Evolutionary conservation across 2,113 vertebrate genomes (phyloP), one percentile per base, ranked within the genome.

Genomic region (Semnornis frantzii): DNA sequence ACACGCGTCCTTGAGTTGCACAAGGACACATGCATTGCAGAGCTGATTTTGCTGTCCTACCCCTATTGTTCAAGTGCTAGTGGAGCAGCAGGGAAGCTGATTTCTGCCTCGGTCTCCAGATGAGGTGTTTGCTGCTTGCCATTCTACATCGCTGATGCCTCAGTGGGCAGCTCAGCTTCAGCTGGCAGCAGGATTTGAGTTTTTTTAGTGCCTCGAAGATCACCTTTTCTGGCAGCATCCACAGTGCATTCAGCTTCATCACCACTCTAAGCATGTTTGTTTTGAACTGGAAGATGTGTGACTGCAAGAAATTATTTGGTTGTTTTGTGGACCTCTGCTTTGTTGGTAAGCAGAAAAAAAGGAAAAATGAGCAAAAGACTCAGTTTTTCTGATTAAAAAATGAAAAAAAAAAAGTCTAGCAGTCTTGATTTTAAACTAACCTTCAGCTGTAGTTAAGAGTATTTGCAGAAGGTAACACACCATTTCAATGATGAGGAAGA

Each of bases 1-100:
- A 33, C 23, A 5, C 16, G 4, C 3, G 1, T 33, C 8, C 17
- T 68, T 34, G 12, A 0, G 0, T 63, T 34, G 33, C 50, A 33
- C 33, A 30, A 2, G 16, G 33, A 2, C 55, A 42, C 1, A 0
- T 21, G 39, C 20, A 5, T 65, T 66, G 37, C 46, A 25, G 66
- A 15, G 44, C 62, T 85, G 34, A 18, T 58, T 85, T 81, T 71
- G 13, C 59, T 68, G 39, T 24, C 83, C 48, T 59, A 2, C 23
- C 58, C 28, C 65, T 7, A 1, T 37, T 34, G 34, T 54, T 77
- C 1, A 2, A 17, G 24, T 9, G 2, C 19, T 59, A 52, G 14
- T 59, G 60, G 57, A 72, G 21, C 33, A 39, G 10, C 48, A 65
- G 12, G 4, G 37, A 52, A 8, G 14, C 3, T 0, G 0, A 15